Conservation (phyloP, 1,140 invertebrate genomes). For the Chelonus insularis region DNA sequence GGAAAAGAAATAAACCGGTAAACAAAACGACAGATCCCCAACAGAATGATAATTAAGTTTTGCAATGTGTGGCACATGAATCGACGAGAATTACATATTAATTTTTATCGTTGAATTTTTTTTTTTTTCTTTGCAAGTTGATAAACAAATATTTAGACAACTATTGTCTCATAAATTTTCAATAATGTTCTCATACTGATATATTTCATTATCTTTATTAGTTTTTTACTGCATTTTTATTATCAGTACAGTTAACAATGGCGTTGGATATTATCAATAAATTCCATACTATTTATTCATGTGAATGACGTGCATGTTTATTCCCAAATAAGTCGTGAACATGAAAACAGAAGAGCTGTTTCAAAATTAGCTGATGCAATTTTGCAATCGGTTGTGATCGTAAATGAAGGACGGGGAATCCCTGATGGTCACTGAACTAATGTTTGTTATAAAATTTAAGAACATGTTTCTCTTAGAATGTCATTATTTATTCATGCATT, state of each 20-base stretch:
- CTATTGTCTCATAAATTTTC: too few relatives aligned
- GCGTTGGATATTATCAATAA: too few relatives aligned
- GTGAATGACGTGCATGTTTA: too few relatives aligned
- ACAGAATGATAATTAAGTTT: slow-evolving; percentile 21
- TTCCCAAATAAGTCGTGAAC: neutral
- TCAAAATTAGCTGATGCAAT: neutral
- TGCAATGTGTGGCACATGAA: slow-evolving; percentile 14
- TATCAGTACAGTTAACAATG: too few relatives aligned
- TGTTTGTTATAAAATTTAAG: neutral
- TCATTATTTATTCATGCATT: too few relatives aligned
- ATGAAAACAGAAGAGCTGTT: neutral
- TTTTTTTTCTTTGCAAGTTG: too few relatives aligned
- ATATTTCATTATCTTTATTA: too few relatives aligned
- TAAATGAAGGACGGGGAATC: neutral
- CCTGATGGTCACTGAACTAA: neutral
- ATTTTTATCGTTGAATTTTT: slow-evolving; percentile 3
- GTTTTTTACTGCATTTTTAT: too few relatives aligned
- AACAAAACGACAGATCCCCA: slow-evolving; percentile 13
- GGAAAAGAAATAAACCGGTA: slow-evolving; percentile 16
- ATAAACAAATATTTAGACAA: neutral
- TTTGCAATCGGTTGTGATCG: neutral
- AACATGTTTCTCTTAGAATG: too few relatives aligned
- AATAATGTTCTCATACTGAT: too few relatives aligned
- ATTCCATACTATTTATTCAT: too few relatives aligned
- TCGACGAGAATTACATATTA: slow-evolving; percentile 23